phyloP scores from a whole-genome alignment of 2,888 invertebrate species.

The Drosophila fulvimacula region DNA sequence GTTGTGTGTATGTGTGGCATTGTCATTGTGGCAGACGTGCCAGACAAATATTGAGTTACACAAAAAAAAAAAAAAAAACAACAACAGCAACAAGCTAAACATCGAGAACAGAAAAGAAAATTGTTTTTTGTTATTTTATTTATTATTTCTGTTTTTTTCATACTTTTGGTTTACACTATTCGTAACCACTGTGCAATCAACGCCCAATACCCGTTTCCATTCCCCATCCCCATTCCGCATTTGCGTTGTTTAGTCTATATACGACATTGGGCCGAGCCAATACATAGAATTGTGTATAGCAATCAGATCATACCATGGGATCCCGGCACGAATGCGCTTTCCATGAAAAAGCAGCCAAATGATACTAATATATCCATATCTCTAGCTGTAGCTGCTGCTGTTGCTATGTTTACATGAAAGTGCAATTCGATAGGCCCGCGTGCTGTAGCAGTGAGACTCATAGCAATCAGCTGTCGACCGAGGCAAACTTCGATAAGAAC shows the following conservation, averaged over 20 bases:
- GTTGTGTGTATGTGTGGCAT: constrained; percentile 22
- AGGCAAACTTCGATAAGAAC: not conserved
- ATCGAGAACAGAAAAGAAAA: not conserved
- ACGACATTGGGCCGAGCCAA: not conserved
- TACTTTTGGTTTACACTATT: constrained; percentile 26
- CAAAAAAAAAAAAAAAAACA: constrained; percentile 32
- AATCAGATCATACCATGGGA: constrained; percentile 20
- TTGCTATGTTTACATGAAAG: constrained; percentile 36
- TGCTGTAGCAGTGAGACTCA: constrained; percentile 11
- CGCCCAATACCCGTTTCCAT: constrained; percentile 12
- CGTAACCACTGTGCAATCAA: constrained; percentile 44
- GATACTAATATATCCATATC: not conserved
- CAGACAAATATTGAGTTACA: constrained; percentile 71
- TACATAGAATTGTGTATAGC: constrained; percentile 10
- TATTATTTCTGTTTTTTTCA: not conserved
- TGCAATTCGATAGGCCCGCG: not conserved
- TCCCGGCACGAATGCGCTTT: constrained; percentile 1
- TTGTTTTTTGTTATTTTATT: not conserved
- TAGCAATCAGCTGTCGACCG: not conserved
- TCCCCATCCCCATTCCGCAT: constrained; percentile 12
- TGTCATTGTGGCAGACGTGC: constrained; percentile 43
- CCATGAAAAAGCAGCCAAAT: not conserved
- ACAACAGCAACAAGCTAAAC: constrained; percentile 2
- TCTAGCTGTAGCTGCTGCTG: not conserved
- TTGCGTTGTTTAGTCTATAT: constrained; percentile 49